These are phyloP conservation scores for Festucalex cinctus DNA, from an alignment of 2,113 vertebrate genomes.

Conservation along the genomic window DNA sequence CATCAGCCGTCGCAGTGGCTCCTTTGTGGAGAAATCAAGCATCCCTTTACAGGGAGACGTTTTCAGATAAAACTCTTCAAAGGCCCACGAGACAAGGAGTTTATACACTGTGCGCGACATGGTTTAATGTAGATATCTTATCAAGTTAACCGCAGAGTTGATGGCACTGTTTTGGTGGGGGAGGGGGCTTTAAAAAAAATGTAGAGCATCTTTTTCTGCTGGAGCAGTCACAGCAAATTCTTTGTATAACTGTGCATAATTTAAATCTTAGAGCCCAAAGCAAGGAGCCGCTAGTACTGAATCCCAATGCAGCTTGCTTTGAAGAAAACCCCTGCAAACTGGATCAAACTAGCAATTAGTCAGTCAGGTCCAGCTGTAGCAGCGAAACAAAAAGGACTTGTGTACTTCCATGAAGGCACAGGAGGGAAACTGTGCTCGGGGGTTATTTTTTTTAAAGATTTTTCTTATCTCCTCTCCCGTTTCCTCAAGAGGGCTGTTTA, in stretches of 20 bases:
- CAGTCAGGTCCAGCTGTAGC: slow-evolving; percentile 66
- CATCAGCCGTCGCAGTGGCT: slow-evolving; percentile 23
- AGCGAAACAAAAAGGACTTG: slow-evolving; percentile 64
- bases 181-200: slow-evolving; percentile 37
- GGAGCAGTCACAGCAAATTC: slow-evolving; percentile 57
- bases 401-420: slow-evolving; percentile 57
- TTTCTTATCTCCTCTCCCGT: slow-evolving; percentile 32
- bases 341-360: slow-evolving; percentile 71
- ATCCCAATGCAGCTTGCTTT: slow-evolving; percentile 69
- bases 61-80: slow-evolving; percentile 41
- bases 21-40: slow-evolving; percentile 37
- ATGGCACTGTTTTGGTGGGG: slow-evolving; percentile 24
- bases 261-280: slow-evolving; percentile 64
- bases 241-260: slow-evolving; percentile 72
- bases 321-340: slow-evolving; percentile 67
- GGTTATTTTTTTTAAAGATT: slow-evolving; percentile 57
- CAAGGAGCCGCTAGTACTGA: slow-evolving; percentile 57
- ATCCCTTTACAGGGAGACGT: slow-evolving; percentile 35
- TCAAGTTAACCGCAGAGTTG: slow-evolving; percentile 36
- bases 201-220: slow-evolving; percentile 47
- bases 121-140: slow-evolving; percentile 35
- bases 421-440: slow-evolving; percentile 50
- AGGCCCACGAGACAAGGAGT: slow-evolving; percentile 34
- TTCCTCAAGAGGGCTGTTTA: slow-evolving; percentile 62
- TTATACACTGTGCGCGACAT: slow-evolving; percentile 26